phyloP scores from a whole-genome alignment of 1,140 invertebrate genomes.

The Drosophila murphyi region DNA sequence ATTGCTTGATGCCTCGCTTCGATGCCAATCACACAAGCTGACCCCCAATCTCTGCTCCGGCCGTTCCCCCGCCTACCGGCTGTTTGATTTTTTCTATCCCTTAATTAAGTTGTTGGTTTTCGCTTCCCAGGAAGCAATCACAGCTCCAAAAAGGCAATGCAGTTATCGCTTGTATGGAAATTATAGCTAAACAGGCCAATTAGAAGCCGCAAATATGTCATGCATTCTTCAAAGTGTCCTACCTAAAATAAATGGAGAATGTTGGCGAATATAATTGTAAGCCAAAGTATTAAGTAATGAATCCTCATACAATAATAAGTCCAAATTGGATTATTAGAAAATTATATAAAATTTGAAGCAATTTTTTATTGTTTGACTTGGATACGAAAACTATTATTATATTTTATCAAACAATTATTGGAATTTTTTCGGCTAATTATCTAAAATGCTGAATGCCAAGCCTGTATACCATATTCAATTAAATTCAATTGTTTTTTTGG shows the following conservation, averaged over 20 bases:
- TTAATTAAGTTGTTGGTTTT: slow-evolving; percentile 75
- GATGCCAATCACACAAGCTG: slow-evolving; percentile 45
- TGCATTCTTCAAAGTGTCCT: background rate
- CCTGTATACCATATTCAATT: slow-evolving; percentile 72
- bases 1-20: slow-evolving; percentile 74
- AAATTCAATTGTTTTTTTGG: slow-evolving; percentile 60
- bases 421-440: background rate
- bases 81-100: slow-evolving; percentile 43
- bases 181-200: slow-evolving; percentile 47
- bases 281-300: too few relatives aligned
- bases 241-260: too few relatives aligned
- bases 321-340: too few relatives aligned
- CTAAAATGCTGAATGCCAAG: slow-evolving; percentile 9
- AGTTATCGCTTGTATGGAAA: slow-evolving; percentile 50
- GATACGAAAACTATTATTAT: background rate
- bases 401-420: background rate
- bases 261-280: too few relatives aligned
- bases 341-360: too few relatives aligned
- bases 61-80: background rate
- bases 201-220: slow-evolving; percentile 3
- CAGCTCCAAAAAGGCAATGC: slow-evolving; percentile 45
- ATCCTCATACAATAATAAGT: too few relatives aligned
- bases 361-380: background rate
- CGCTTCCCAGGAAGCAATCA: slow-evolving; percentile 49
- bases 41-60: background rate